Conservation (phyloP, 2,888 invertebrate species). For the Andrena dorsata region DNA sequence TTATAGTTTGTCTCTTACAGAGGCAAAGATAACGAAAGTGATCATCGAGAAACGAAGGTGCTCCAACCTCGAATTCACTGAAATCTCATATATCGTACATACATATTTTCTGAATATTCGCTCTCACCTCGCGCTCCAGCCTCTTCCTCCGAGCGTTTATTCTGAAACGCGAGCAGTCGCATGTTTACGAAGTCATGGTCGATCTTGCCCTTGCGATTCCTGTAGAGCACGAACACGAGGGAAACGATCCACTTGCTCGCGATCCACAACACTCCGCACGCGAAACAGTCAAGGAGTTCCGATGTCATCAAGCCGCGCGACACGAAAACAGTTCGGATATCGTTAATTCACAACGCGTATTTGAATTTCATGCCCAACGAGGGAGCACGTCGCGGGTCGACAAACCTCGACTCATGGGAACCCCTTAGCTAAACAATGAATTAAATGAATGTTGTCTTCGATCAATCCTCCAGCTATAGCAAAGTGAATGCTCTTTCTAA, state of each 20-base stretch:
- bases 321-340: slow-evolving; percentile 22
- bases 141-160: background rate
- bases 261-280: slow-evolving; percentile 36
- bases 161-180: slow-evolving; percentile 26
- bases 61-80: too few species aligned
- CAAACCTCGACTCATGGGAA: background rate
- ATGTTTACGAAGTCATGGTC: slow-evolving; percentile 27
- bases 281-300: slow-evolving; percentile 41
- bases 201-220: slow-evolving; percentile 7
- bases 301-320: slow-evolving; percentile 36
- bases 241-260: slow-evolving; percentile 49
- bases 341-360: slow-evolving; percentile 8
- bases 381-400: background rate
- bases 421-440: too few species aligned
- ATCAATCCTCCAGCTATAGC: background rate
- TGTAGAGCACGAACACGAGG: background rate
- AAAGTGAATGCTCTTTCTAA: background rate
- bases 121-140: slow-evolving; percentile 39
- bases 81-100: background rate
- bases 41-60: too few species aligned
- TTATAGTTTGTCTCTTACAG: too few species aligned
- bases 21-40: too few species aligned
- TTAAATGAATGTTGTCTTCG: background rate
- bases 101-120: background rate
- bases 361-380: background rate